Percentiles rank a stretch among this genome's conserved stretches.
These are phyloP conservation scores for Ethmia dodecea DNA, from an alignment of 2,888 invertebrate genomes.

Conservation along the genomic window DNA sequence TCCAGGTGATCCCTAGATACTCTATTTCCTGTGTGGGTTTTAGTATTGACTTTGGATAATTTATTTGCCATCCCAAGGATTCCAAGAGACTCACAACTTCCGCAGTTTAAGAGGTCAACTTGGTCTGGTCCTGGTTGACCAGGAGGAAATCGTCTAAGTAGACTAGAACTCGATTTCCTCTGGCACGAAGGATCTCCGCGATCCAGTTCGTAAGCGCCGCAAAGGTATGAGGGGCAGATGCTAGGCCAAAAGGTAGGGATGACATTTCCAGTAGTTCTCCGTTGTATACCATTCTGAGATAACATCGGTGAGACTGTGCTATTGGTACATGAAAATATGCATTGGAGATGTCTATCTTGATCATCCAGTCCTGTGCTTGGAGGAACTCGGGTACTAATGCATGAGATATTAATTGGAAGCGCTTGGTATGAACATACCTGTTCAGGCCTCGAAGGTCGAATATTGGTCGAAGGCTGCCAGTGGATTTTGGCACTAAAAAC, in stretches of 20 bases:
- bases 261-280: constrained; percentile 2
- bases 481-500: too few relatives aligned
- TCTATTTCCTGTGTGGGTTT: not conserved
- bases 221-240: constrained; percentile 9
- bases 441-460: too few relatives aligned
- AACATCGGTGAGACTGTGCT: not conserved
- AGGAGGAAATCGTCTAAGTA: constrained; percentile 12
- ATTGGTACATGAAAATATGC: constrained; percentile 1
- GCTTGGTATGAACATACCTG: too few relatives aligned
- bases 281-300: constrained; percentile 2
- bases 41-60: not conserved
- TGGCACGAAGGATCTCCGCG: constrained; percentile 3
- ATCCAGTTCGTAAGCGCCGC: constrained; percentile 9
- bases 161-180: constrained; percentile 6
- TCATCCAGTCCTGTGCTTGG: too few relatives aligned
- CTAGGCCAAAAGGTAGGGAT: constrained; percentile 12
- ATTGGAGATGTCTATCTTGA: too few relatives aligned
- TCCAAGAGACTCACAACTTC: not conserved
- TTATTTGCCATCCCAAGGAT: not conserved
- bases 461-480: too few relatives aligned
- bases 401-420: too few relatives aligned
- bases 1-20: not conserved
- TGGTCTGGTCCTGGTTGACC: not conserved
- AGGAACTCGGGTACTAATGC: too few relatives aligned
- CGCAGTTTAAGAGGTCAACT: not conserved